Base-by-base conservation (phyloP, 2,888 invertebrate species). In the Venustoraphidia nigricollis region DNA sequence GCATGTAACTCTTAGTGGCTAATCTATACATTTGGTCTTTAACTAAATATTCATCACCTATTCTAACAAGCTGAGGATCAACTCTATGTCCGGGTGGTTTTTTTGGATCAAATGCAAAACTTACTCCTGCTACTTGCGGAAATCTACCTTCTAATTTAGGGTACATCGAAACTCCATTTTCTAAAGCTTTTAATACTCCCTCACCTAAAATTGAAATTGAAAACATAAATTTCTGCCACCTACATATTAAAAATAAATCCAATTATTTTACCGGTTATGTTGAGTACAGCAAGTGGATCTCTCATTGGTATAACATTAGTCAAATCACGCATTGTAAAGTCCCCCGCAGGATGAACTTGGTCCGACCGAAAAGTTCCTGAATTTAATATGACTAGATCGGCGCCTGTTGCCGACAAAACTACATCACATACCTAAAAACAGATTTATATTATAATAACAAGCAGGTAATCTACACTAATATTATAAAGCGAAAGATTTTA, bases 91-190 rank as follows among this genome's bases (percentile, higher is more conserved):
- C 88, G 0, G 81, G 64, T 0, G 83, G 79, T 61, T 78, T 76
- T 1, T 70, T 62, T 0, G 84, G 83, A 66, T 85, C 81, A 63
- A 86, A 86, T 0, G 81, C 83, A 66, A 86, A 87, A 47, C 79
- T 77, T 6, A 85, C 65, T 4, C 87, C 87, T 0, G 89, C 81
- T 37, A 88, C 82, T 70, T 91, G 91, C 0, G 90, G 89, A 62
- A 93, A 93, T 54, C 92, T 66, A 1, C 92, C 92, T 64, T 92
- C 92, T 27, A 91, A 66, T 58, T 83, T 85, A 0, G 93, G 93
- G 65, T 87, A 92, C 62, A 84, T 81, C 52, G 78, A 79, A 34
- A 93, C 91, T 0, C 85, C 76, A 62, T 93, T 93, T 65, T 93
- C 93, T 47, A 93, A 61, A 0, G 82, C 81, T 48, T 76, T 72